These are phyloP conservation scores for Pseudeuparius sepicola DNA, from an alignment of 2,888 invertebrate species.

Conservation along the genomic window DNA sequence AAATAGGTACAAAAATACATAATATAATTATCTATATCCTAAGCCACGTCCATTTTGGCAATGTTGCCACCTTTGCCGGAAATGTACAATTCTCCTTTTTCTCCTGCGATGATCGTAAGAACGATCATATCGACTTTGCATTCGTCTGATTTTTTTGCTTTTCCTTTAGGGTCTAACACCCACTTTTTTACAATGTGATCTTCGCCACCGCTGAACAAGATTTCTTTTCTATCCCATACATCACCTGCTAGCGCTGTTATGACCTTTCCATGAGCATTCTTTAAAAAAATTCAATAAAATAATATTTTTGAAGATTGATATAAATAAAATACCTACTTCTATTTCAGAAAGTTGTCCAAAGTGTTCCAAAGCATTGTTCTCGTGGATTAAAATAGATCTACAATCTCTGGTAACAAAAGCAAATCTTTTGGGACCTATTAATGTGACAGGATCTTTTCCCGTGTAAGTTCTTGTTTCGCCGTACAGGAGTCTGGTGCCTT, in stretches of 20 bases:
- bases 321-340: constrained; percentile 41
- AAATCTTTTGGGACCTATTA: constrained; percentile 34
- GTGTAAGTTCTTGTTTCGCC: no score
- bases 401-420: constrained; percentile 43
- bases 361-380: constrained; percentile 38
- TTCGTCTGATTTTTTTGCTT: no score
- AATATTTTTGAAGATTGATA: no score
- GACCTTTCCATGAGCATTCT: constrained; percentile 29
- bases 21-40: no score
- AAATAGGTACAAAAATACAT: no score
- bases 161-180: no score
- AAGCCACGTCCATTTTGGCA: no score
- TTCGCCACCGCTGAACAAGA: constrained; percentile 38
- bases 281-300: neutral
- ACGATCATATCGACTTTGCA: no score
- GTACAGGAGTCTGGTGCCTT: no score
- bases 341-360: constrained; percentile 45
- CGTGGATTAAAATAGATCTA: constrained; percentile 44
- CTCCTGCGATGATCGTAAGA: no score
- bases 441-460: constrained; percentile 45
- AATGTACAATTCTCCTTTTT: no score
- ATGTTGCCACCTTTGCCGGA: no score
- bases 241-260: constrained; percentile 36
- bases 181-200: constrained; percentile 40
- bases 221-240: constrained; percentile 26